Evolutionary conservation across 2,888 invertebrate genomes (phyloP).

Genomic region (Drosophila colorata): DNA sequence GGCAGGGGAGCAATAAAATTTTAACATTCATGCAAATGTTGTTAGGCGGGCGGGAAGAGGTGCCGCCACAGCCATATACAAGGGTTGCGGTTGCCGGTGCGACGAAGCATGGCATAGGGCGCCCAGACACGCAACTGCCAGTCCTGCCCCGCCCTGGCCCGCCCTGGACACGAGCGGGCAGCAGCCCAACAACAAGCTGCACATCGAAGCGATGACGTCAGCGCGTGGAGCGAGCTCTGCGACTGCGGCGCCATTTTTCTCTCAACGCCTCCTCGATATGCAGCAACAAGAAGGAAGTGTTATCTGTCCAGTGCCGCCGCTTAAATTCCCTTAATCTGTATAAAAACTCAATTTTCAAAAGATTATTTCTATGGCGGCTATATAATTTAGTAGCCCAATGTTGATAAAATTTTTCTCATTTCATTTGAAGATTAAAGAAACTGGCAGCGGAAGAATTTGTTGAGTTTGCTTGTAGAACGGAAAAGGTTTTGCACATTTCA

Average conservation of each 20-base stretch:
- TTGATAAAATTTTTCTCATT: background rate
- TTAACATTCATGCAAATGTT: conserved; percentile 34
- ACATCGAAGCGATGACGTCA: conserved; percentile 13
- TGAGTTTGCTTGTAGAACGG: too few species aligned
- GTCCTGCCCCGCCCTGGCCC: conserved; percentile 9
- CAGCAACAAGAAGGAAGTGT: background rate
- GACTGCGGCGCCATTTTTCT: background rate
- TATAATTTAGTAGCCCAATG: too few species aligned
- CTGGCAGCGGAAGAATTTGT: too few species aligned
- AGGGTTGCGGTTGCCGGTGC: conserved; percentile 22
- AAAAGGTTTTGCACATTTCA: too few species aligned
- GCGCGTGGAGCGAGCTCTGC: background rate
- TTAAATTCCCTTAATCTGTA: background rate
- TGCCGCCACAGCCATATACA: background rate
- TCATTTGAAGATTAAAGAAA: too few species aligned
- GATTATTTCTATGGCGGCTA: too few species aligned
- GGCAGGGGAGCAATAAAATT: conserved; percentile 26
- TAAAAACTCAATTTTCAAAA: background rate
- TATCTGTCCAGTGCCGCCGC: too few species aligned
- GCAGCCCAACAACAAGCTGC: conserved; percentile 26
- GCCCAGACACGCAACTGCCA: conserved; percentile 29
- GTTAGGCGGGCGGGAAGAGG: background rate
- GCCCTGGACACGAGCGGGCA: conserved; percentile 4
- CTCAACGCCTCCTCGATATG: background rate
- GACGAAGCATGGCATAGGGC: conserved; percentile 31